Conservation (phyloP, 1,140 invertebrate genomes). For the Bactericera cockerelli region DNA sequence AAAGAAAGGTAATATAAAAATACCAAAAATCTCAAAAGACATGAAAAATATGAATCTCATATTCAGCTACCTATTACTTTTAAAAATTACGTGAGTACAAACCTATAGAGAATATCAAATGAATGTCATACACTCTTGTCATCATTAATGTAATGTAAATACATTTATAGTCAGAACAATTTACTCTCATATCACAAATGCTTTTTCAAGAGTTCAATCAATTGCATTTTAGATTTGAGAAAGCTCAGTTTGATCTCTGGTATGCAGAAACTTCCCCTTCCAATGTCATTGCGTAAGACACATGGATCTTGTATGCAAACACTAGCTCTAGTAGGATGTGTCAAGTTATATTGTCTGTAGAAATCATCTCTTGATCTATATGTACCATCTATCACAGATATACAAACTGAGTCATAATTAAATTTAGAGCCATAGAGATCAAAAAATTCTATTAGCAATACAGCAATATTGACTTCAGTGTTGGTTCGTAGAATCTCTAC, state of each 20-base stretch:
- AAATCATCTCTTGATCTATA: neutral
- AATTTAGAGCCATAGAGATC: neutral
- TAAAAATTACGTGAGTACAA: too few species aligned
- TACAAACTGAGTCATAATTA: neutral
- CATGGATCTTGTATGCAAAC: conserved; percentile 1
- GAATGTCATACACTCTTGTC: too few species aligned
- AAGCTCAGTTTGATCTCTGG: conserved; percentile 3
- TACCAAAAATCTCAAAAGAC: too few species aligned
- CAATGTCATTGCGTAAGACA: neutral
- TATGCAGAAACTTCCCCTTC: neutral
- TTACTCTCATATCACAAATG: too few species aligned
- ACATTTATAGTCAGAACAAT: too few species aligned
- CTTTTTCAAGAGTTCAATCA: neutral
- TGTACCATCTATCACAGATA: neutral
- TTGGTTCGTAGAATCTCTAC: neutral
- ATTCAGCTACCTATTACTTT: too few species aligned
- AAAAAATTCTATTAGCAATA: conserved; percentile 6
- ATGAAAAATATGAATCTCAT: too few species aligned
- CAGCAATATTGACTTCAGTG: neutral
- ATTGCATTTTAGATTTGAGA: neutral
- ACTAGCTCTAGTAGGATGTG: neutral
- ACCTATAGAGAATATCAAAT: too few species aligned
- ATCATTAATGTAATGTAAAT: too few species aligned
- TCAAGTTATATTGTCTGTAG: neutral
- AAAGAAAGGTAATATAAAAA: too few species aligned